Conservation (phyloP, 35 echinoderm and acorn worm genomes). For the Eucidaris tribuloides region DNA sequence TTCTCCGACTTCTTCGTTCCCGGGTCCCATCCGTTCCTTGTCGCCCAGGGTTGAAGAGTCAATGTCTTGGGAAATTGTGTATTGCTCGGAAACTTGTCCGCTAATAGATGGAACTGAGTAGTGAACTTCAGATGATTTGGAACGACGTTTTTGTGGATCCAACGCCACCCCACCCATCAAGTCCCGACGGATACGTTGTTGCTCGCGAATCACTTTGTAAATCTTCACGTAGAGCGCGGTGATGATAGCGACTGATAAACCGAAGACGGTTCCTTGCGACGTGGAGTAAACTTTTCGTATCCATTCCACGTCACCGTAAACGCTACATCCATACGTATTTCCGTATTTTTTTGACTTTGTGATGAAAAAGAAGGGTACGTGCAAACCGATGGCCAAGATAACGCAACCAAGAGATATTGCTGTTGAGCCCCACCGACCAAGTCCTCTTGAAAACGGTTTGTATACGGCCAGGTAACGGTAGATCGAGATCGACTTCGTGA, state of each 20-base stretch:
- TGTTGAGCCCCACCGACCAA: not conserved
- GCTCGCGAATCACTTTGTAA: not conserved
- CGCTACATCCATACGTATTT: not conserved
- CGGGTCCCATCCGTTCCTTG: too few species aligned
- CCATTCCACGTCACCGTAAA: not conserved
- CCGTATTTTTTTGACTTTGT: not conserved
- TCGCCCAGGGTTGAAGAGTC: too few species aligned
- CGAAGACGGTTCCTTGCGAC: not conserved
- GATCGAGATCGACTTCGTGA: not conserved
- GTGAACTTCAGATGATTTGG: too few species aligned
- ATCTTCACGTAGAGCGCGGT: not conserved
- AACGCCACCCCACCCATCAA: not conserved
- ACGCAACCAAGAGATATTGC: not conserved
- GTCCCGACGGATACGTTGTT: not conserved
- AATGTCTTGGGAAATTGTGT: too few species aligned
- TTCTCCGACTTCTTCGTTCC: too few species aligned
- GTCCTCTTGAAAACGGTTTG: not conserved
- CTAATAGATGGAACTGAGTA: too few species aligned
- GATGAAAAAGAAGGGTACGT: slow-evolving; percentile 19
- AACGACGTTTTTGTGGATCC: too few species aligned
- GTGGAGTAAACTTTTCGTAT: not conserved
- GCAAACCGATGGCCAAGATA: not conserved
- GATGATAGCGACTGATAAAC: not conserved
- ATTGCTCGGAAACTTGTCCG: too few species aligned
- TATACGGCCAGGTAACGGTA: not conserved